Percentiles rank a stretch among this genome's conserved stretches.
phyloP scores from a whole-genome alignment of 2,113 vertebrate genomes.

The Anseranas semipalmata region DNA sequence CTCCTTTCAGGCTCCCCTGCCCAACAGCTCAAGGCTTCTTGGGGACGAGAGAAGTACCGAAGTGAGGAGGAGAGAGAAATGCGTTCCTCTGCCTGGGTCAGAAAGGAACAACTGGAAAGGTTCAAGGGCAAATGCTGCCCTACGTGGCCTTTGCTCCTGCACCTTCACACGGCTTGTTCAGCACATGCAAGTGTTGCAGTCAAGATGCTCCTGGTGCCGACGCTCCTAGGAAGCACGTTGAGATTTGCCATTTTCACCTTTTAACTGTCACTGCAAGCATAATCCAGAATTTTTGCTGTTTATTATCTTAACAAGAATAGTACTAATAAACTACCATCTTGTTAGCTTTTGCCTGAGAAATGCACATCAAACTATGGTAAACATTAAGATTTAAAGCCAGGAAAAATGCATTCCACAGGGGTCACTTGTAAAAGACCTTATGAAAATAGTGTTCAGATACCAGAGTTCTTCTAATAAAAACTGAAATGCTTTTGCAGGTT shows the following conservation, averaged over 20 bases:
- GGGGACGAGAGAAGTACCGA: neutral
- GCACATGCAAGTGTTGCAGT: too few relatives aligned
- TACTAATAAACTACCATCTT: neutral
- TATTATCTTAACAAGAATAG: neutral
- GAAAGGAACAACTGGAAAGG: neutral
- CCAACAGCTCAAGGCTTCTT: neutral
- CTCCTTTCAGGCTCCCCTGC: neutral
- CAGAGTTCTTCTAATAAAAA: neutral
- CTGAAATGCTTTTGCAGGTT: neutral
- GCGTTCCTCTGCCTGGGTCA: neutral
- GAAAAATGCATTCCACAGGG: neutral
- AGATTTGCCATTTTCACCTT: neutral
- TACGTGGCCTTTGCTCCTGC: neutral
- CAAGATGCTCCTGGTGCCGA: too few relatives aligned
- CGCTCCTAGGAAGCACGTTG: neutral
- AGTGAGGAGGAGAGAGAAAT: neutral
- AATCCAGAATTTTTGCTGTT: neutral
- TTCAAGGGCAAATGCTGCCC: neutral
- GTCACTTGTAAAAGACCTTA: neutral
- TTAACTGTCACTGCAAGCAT: neutral
- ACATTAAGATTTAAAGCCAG: neutral
- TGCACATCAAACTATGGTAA: neutral
- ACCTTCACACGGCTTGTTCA: too few relatives aligned
- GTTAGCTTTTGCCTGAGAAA: conserved; percentile 17
- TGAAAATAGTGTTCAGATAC: neutral